These are phyloP conservation scores for Peribatodes rhomboidaria DNA, from an alignment of 2,888 invertebrate genomes.

Conservation along the genomic window DNA sequence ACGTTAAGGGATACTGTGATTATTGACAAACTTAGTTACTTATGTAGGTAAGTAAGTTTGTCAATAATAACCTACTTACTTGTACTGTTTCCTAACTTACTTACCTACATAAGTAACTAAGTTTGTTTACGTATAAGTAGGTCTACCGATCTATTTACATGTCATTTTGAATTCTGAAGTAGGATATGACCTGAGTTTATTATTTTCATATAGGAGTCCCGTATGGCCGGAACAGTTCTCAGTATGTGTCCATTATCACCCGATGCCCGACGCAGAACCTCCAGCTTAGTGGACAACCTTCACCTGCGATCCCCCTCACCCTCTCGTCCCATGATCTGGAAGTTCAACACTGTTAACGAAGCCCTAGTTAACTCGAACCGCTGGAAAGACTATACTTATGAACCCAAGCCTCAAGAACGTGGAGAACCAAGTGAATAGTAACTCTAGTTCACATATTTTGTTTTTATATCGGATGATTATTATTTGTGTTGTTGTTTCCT, in stretches of 20 bases:
- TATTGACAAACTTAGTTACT: too few relatives aligned
- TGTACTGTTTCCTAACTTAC: not conserved
- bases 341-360: slow-evolving; percentile 80
- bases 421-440: slow-evolving; percentile 2
- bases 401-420: slow-evolving; percentile 17
- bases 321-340: slow-evolving; percentile 64
- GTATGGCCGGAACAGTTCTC: slow-evolving; percentile 54
- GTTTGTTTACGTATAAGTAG: too few relatives aligned
- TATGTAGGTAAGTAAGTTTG: too few relatives aligned
- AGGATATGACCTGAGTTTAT: not conserved
- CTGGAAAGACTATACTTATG: slow-evolving; percentile 74
- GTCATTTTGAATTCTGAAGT: not conserved
- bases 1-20: too few relatives aligned
- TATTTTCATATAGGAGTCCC: slow-evolving; percentile 57
- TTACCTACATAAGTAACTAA: too few relatives aligned
- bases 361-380: slow-evolving; percentile 69
- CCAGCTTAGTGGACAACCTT: slow-evolving; percentile 69
- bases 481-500: slow-evolving; percentile 12
- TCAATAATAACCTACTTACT: too few relatives aligned
- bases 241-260: slow-evolving; percentile 71
- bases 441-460: not conserved
- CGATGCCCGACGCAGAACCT: slow-evolving; percentile 66
- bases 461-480: slow-evolving; percentile 1
- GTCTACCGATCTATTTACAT: too few relatives aligned
- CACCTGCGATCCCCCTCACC: slow-evolving; percentile 63